Base-by-base conservation (phyloP, 2,888 invertebrate species). In the Drosophila macrospina region DNA sequence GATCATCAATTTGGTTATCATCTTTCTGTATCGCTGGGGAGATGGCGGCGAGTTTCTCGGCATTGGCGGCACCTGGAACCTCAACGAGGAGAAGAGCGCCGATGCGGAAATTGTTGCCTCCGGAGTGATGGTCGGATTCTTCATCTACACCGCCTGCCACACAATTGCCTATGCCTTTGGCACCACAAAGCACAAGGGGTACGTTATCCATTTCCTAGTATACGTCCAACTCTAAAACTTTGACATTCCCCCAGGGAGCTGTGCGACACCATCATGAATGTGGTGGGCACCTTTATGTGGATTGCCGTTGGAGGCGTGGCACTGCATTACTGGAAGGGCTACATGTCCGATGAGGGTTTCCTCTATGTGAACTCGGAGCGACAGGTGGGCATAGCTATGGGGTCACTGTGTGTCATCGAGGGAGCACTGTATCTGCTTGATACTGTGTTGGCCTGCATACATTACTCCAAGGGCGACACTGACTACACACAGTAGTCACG, bases 31-130 rank as follows among this genome's bases (percentile, higher is more conserved):
- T 92, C 94, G 97, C 69, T 95, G 95, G 26, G 97, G 97, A 10
- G 96, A 95, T 92, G 95, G 95, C 77, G 97, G 97, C 2, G 95
- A 95, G 90, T 97, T 97, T 91, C 93, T 97, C 69, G 97, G 97
- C 34, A 96, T 97, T 55, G 97, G 97, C 45, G 97, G 97, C 60
- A 97, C 97, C 15, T 97, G 97, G 97, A 97, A 97, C 92, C 93
- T 97, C 52, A 96, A 97, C 86, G 97, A 97, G 91, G 96, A 96
- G 90, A 97, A 97, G 93, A 96, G 95, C 90, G 95, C 97, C 0
- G 97, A 97, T 86, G 96, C 96, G 15, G 97, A 97, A 93, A 97
- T 97, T 72, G 95, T 97, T 0, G 97, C 97, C 0, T 96, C 97
- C 0, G 97, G 97, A 7, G 95, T 97, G 3, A 95, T 97, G 78